Conservation (phyloP, 2,797 vertebrate species). For the Rhinogobio ventralis region DNA sequence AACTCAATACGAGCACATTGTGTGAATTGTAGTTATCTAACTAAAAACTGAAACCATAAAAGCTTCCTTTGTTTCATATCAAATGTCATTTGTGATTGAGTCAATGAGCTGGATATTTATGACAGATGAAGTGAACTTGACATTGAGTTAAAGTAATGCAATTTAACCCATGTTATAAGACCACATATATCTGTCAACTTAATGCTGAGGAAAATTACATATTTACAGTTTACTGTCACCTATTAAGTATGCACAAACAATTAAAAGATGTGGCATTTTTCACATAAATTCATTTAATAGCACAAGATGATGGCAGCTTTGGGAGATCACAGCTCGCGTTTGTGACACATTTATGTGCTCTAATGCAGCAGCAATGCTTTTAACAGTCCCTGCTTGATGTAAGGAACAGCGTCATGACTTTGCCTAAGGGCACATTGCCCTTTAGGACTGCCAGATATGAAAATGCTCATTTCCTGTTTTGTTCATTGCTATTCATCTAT, state of each 20-base stretch:
- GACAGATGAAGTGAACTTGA: neutral
- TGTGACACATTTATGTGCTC: conserved; percentile 36
- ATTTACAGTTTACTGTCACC: conserved; percentile 5
- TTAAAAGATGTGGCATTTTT: conserved; percentile 28
- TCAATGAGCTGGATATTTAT: neutral
- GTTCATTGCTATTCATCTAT: conserved; percentile 20
- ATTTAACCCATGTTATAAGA: neutral
- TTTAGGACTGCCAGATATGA: conserved; percentile 9
- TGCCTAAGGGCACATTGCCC: conserved; percentile 23
- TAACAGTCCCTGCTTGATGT: conserved; percentile 22
- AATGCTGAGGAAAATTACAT: neutral
- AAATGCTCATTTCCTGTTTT: conserved; percentile 19
- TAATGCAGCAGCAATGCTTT: conserved; percentile 33
- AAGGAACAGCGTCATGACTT: conserved; percentile 30
- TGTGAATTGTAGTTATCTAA: neutral
- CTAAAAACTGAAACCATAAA: neutral
- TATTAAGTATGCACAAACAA: conserved; percentile 32
- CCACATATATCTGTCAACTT: neutral
- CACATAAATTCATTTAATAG: conserved; percentile 46
- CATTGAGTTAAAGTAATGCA: neutral
- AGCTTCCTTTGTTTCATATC: neutral
- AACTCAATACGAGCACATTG: neutral
- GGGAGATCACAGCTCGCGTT: conserved; percentile 6
- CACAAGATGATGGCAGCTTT: conserved; percentile 33
- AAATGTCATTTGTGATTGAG: conserved; percentile 13